Evolutionary conservation across 2,797 vertebrate species (phyloP).

Genomic region (Ciconia nigra): DNA sequence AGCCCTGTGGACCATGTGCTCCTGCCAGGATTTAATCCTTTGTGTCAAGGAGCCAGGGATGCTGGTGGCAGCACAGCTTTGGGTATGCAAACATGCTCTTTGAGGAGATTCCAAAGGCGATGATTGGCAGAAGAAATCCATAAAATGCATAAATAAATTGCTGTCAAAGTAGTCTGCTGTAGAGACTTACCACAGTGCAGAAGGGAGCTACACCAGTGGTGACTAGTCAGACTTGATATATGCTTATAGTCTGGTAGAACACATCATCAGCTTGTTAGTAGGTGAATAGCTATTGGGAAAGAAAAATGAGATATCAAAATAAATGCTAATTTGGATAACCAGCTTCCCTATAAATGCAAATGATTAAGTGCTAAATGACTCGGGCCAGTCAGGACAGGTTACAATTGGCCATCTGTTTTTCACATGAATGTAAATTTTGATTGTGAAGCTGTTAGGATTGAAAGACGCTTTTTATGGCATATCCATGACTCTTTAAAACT

Average conservation of each 20-base stretch:
- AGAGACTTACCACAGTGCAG: not conserved
- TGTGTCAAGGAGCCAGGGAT: not conserved
- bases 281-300: not conserved
- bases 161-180: not conserved
- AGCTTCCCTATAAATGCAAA: not conserved
- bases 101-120: not conserved
- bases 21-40: not conserved
- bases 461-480: not conserved
- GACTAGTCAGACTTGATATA: not conserved
- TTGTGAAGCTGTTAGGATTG: conserved; percentile 1
- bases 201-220: not conserved
- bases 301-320: not conserved
- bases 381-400: not conserved
- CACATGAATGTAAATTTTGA: not conserved
- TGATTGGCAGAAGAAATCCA: not conserved
- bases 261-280: not conserved
- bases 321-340: not conserved
- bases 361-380: not conserved
- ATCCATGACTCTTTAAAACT: not conserved
- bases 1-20: not conserved
- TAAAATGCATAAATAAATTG: not conserved
- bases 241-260: not conserved
- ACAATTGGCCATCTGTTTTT: not conserved
- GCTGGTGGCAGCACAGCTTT: not conserved
- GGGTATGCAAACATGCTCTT: not conserved